Base-by-base conservation (phyloP, 2,888 invertebrate species). In the Epinotia nisella region DNA sequence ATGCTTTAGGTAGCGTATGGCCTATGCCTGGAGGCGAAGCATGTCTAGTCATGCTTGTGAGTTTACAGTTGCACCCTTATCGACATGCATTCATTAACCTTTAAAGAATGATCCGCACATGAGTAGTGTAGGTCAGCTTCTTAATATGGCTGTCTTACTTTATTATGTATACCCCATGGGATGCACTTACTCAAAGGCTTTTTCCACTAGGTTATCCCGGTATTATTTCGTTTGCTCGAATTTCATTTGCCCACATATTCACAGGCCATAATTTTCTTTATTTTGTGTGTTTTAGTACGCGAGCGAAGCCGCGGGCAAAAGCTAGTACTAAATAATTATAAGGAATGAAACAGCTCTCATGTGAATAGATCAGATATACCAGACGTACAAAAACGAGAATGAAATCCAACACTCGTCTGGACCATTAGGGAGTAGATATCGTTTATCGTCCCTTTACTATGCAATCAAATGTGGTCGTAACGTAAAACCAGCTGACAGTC, bases 1-100 rank as follows among this genome's bases (percentile, higher is more conserved):
- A 67, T 66, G 75, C 70, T 74, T 51, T 70, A 70, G 65, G 65
- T 67, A 75, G 70, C 53, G 51, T 51, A 53, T 24, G 24, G 24
- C 24, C 13, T 62, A 61, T 62, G 21, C 58, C 64, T 51, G 9
- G 56, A 64, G 74, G 74, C 65, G 64, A n/a, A 13, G 35, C 68
- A 29, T 49, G 62, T 56, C 61, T 68, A 62, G 24, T 49, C 67
- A 72, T 58, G 62, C 68, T n/a, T 56, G 41, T 45, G 11, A 66
- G 64, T 35, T 67, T 73, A 59, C 73, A 58, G 73, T 73, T 68
- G 19, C 45, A 64, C 62, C 58, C 58, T 58, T 73, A 64, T 58
- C 21, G 35, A 17, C 24, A 64, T 69, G 68, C 24, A 58, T 69
- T 64, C 3, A 73, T 73, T 69, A 64, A 59, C 73, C 39, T 73